Conservation (phyloP, 2,888 invertebrate genomes). For the Pyrrhosoma nymphula region DNA sequence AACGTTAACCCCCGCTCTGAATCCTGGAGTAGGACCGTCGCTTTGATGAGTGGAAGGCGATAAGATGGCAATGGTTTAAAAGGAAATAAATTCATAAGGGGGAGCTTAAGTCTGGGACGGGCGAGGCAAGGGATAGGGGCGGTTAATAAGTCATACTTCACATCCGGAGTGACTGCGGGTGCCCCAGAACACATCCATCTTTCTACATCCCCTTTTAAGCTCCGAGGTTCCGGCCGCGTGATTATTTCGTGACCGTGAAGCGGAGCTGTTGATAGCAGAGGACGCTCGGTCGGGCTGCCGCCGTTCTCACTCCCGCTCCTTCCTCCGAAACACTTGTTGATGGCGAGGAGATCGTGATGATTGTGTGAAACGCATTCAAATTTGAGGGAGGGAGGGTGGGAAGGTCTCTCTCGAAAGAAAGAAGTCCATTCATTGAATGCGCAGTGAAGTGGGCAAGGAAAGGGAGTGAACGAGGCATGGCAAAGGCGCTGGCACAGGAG, state of each 20-base stretch:
- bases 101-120: neutral
- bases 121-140: neutral
- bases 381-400: neutral
- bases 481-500: too few species aligned
- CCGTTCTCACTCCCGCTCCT: neutral
- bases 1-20: too few species aligned
- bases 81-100: neutral
- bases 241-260: constrained; percentile 45
- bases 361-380: neutral
- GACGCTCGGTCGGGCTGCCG: neutral
- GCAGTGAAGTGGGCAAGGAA: neutral
- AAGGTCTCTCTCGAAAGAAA: neutral
- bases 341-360: neutral
- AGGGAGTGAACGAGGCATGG: neutral
- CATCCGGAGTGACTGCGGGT: neutral
- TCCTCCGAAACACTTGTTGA: constrained; percentile 50
- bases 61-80: neutral
- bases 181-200: neutral
- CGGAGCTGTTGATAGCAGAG: neutral
- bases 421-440: neutral
- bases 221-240: neutral
- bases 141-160: neutral
- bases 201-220: neutral
- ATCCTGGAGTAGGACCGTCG: too few species aligned
- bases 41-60: neutral